Evolutionary conservation across 1,140 invertebrate species (phyloP).

Genomic region (Diorhabda sublineata): DNA sequence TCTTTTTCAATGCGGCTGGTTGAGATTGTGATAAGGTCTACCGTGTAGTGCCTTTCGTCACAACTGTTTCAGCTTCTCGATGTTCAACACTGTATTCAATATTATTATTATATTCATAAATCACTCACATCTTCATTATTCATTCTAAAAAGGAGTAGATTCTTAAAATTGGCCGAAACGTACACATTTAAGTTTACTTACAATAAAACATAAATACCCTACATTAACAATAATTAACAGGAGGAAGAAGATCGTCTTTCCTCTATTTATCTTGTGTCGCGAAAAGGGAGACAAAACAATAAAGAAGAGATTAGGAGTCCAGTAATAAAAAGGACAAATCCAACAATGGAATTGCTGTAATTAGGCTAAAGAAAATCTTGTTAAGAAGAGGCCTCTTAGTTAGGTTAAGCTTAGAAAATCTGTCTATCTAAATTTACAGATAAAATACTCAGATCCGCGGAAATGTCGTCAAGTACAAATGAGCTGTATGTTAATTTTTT

Average conservation of each 20-base stretch:
- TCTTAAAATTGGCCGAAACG: too few species aligned
- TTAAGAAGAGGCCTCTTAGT: conserved; percentile 28
- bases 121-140: too few species aligned
- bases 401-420: conserved; percentile 25
- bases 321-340: conserved; percentile 7
- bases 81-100: too few species aligned
- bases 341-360: conserved; percentile 17
- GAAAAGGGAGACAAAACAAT: conserved; percentile 6
- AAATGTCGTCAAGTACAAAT: conserved; percentile 17
- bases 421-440: conserved; percentile 29
- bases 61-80: too few species aligned
- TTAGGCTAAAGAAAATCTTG: conserved; percentile 26
- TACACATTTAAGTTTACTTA: too few species aligned
- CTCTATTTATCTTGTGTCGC: conserved; percentile 1
- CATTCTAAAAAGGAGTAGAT: too few species aligned
- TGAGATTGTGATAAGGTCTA: too few species aligned
- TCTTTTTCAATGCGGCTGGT: too few species aligned
- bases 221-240: too few species aligned
- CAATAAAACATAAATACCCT: too few species aligned
- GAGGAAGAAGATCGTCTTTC: not conserved
- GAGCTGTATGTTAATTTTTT: conserved; percentile 26
- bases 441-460: conserved; percentile 15
- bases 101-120: too few species aligned
- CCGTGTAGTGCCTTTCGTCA: too few species aligned
- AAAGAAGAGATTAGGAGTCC: conserved; percentile 6